Conservation (phyloP, 2,113 vertebrate species). For the Charadrius vociferus region DNA sequence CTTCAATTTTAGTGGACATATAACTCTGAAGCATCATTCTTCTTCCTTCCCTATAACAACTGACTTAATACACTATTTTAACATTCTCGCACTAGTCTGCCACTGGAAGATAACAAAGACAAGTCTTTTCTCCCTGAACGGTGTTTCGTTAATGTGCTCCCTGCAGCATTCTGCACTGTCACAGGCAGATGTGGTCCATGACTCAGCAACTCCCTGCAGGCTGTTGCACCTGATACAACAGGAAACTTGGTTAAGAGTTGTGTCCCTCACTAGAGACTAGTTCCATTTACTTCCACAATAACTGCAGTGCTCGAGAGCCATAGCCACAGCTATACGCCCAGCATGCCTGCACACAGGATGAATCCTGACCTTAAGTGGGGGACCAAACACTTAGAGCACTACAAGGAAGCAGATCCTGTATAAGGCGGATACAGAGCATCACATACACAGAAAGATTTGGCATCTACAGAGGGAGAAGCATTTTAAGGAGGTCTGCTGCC, state of each 20-base stretch:
- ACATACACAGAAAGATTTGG: not conserved
- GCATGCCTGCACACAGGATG: not conserved
- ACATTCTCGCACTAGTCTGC: slow-evolving; percentile 9
- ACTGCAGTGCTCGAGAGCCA: not conserved
- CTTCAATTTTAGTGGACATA: slow-evolving; percentile 66
- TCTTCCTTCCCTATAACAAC: slow-evolving; percentile 9
- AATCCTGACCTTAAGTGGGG: not conserved
- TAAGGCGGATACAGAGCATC: not conserved
- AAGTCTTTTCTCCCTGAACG: not conserved
- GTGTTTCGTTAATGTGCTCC: not conserved
- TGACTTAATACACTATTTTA: slow-evolving; percentile 1
- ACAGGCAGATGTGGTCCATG: not conserved
- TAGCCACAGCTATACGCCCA: not conserved
- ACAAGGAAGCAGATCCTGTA: not conserved
- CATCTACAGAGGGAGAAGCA: not conserved
- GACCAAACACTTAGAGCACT: not conserved
- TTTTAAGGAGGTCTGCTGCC: not conserved
- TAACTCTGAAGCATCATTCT: slow-evolving; percentile 39
- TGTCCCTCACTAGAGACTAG: not conserved
- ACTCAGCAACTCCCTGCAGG: not conserved
- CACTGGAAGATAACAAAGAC: not conserved
- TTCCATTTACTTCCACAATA: not conserved
- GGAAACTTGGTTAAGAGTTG: not conserved
- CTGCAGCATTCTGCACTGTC: not conserved
- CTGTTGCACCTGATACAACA: not conserved